These are phyloP conservation scores for Drosophila merina DNA, from an alignment of 2,888 invertebrate genomes.

Conservation along the genomic window DNA sequence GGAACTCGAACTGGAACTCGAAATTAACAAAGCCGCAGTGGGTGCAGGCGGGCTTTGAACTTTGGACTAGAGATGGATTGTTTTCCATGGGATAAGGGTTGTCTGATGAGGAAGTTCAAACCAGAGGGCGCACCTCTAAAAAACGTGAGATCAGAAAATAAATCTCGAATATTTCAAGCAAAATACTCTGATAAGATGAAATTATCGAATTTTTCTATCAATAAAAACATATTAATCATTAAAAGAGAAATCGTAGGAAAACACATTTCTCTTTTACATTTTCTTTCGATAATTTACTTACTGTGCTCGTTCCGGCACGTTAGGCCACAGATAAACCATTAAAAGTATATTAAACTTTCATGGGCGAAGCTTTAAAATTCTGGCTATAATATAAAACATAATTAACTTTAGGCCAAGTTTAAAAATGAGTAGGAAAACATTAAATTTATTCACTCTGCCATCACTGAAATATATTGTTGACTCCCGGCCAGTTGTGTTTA, in stretches of 20 bases:
- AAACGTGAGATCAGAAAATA: not conserved
- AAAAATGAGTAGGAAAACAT: not conserved
- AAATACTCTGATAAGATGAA: not conserved
- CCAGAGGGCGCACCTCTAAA: constrained; percentile 10
- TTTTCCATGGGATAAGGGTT: not conserved
- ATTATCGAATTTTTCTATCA: constrained; percentile 1
- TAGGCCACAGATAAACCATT: constrained; percentile 29
- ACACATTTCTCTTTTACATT: constrained; percentile 28
- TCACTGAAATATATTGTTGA: constrained; percentile 14
- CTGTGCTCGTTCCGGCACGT: constrained; percentile 23
- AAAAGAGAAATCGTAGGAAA: constrained; percentile 33
- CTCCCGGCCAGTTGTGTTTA: constrained; percentile 18
- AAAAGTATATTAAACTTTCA: constrained; percentile 16
- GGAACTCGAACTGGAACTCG: constrained; percentile 65
- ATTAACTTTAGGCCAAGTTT: not conserved
- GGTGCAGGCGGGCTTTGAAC: constrained; percentile 67
- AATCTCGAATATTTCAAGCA: not conserved
- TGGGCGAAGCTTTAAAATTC: constrained; percentile 2
- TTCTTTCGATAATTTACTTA: constrained; percentile 21
- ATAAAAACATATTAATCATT: constrained; percentile 23
- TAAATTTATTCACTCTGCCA: constrained; percentile 24
- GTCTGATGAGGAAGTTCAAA: constrained; percentile 17
- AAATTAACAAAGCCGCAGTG: constrained; percentile 39
- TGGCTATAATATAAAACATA: constrained; percentile 1
- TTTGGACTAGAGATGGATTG: constrained; percentile 46